Base-by-base conservation (phyloP, 2,113 vertebrate genomes). In the Mormyrus lacerda region DNA sequence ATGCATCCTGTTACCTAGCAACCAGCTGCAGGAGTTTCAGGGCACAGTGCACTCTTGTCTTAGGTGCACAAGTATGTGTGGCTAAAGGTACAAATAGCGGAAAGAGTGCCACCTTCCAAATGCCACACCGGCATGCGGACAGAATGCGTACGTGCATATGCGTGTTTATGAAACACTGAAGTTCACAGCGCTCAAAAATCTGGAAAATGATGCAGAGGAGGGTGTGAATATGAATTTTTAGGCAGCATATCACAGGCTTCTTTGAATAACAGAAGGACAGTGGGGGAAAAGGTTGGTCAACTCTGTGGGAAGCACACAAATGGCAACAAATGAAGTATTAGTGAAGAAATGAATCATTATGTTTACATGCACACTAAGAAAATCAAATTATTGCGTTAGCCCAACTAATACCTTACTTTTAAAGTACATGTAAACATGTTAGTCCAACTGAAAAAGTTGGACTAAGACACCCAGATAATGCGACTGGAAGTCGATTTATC, bases 1-100 rank as follows among this genome's bases (percentile, higher is more conserved):
- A 82, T 51, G 35, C 13, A 47, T 10, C 21, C 42, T 53, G 51
- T 89, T 84, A 58, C 89, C 39, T 44, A 61, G 89, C 89, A 89
- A 89, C 83, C 51, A 31, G 50, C 89, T 73, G 31, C 58, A 27
- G 4, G 39, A 89, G 45, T 51, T 76, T 35, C 44, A 73, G 58
- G 24, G 35, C 42, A 73, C 17, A 82, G 88, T 58, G 88, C 35
- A 4, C 53, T 85, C 48, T 85, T 85, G 88, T 85, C 35, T 65
- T 50, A 5, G 19, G 58, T 82, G 39, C 8, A 89, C 58, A 39
- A 45, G 82, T 45, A 47, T 39, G 31, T 48, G 31, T 53, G 58
- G 58, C 65, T 89, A 47, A 27, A 89, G 76, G 79, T 48, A 51
- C 11, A 69, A 69, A 19, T 10, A 47, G 15, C 10, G 61, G 58